Percentiles rank a stretch among this genome's conserved stretches.
phyloP scores from a whole-genome alignment of 92 coral and sea anemone genomes.

The Palythoa grandis region DNA sequence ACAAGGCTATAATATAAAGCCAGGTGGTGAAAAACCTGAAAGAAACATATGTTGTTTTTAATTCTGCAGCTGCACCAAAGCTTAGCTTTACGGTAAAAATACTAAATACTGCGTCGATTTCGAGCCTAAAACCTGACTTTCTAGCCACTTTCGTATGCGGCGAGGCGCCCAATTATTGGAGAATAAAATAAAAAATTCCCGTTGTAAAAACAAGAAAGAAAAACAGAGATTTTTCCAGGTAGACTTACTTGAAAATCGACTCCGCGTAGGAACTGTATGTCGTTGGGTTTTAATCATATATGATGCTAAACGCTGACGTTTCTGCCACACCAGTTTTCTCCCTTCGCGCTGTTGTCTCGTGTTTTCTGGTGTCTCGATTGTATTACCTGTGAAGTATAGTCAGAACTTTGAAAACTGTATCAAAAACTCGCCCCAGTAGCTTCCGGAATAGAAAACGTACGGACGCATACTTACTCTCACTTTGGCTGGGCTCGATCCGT shows the following conservation, averaged over 20 bases:
- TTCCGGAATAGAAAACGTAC: slow-evolving; percentile 67
- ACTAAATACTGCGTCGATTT: slow-evolving; percentile 68
- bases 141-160: slow-evolving; percentile 12
- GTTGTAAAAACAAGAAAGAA: slow-evolving; percentile 50
- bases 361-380: slow-evolving; percentile 32
- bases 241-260: slow-evolving; percentile 89
- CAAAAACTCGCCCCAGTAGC: slow-evolving; percentile 77
- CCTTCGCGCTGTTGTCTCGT: slow-evolving; percentile 58
- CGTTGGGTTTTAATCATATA: slow-evolving; percentile 94
- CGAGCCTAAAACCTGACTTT: slow-evolving; percentile 57
- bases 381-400: slow-evolving; percentile 54
- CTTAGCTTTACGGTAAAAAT: slow-evolving; percentile 92
- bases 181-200: slow-evolving; percentile 20
- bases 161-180: slow-evolving; percentile 34
- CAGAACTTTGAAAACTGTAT: slow-evolving; percentile 49
- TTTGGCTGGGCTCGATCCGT: slow-evolving; percentile 55
- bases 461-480: slow-evolving; percentile 64
- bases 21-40: slow-evolving; percentile 83
- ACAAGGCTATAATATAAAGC: slow-evolving; percentile 47
- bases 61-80: slow-evolving; percentile 88
- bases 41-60: slow-evolving; percentile 95
- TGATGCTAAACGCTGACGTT: slow-evolving; percentile 91
- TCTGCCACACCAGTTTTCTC: slow-evolving; percentile 74
- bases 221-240: slow-evolving; percentile 63
- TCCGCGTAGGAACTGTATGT: slow-evolving; percentile 80